Base-by-base conservation (phyloP, 1,140 invertebrate genomes). In the Cyrtorhinus lividipennis region DNA sequence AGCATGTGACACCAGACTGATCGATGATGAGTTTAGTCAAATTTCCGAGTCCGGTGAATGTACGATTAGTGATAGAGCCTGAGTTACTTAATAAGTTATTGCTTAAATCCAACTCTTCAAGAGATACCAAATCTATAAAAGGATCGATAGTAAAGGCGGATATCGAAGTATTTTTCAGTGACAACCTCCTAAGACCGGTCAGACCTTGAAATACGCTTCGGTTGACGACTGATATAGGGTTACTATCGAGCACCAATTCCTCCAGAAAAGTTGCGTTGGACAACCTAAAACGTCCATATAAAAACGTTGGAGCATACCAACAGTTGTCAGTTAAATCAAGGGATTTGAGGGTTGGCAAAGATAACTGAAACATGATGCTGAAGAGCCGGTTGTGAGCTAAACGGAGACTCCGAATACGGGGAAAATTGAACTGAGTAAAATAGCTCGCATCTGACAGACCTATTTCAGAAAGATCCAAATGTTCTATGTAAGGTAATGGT, bases 51-150 rank as follows among this genome's bases (percentile, higher is more conserved):
- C 56, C 23, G 1, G 13, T n/a, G 30, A 63, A 63, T 1, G 65
- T 71, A 2, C 66, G 65, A 15, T 67, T 67, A 24, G 57, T 48
- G 20, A 61, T 62, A 62, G 20, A 8, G 5, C 12, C 44, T 18
- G 66, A 64, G 12, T 68, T 56, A 62, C 66, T 72, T 15, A 66
- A n/a, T 25, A 69, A 66, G 30, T 20, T 63, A 27, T 56, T 65
- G 56, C 23, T 62, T 56, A 23, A 57, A 57, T 56, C 58, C 27
- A 59, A 59, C 5, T 30, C 38, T 59, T 59, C 12, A 1, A 59
- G 25, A 59, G 13, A 18, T 1, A 13, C n/a, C 5, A 59, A 30
- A 30, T 59, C 27, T 5, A 15, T n/a, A 24, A 59, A 59, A 12
- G 58, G n/a, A 13, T n/a, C 24, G 15, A 18, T n/a, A 3, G 27